phyloP scores from a whole-genome alignment of 1,140 invertebrate species.

The Aphidius gifuensis region DNA sequence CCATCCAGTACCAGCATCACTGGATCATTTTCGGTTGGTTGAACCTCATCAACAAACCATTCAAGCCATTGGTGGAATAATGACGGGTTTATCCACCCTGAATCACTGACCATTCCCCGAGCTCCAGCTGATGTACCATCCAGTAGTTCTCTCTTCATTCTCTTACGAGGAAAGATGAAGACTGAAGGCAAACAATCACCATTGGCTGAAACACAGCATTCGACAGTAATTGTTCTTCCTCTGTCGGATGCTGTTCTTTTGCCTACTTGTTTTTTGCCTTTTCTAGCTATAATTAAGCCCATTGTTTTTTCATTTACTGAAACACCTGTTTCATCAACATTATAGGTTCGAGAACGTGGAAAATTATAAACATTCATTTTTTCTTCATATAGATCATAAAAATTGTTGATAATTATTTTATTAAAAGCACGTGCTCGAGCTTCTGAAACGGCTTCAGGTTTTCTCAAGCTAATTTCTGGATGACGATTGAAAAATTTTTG shows the following conservation, averaged over 20 bases:
- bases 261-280: slow-evolving; percentile 37
- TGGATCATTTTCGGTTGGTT: slow-evolving; percentile 31
- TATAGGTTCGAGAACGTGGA: slow-evolving; percentile 3
- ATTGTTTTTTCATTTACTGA: not conserved
- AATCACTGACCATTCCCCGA: slow-evolving; percentile 18
- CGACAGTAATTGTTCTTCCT: slow-evolving; percentile 32
- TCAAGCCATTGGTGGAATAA: slow-evolving; percentile 33
- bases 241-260: slow-evolving; percentile 33
- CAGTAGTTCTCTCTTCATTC: slow-evolving; percentile 25
- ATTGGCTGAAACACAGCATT: slow-evolving; percentile 29
- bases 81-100: slow-evolving; percentile 33
- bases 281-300: slow-evolving; percentile 36
- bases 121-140: slow-evolving; percentile 30
- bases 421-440: slow-evolving; percentile 20
- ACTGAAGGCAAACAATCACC: slow-evolving; percentile 33
- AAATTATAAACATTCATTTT: slow-evolving; percentile 3
- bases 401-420: slow-evolving; percentile 19
- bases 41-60: slow-evolving; percentile 34
- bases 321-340: slow-evolving; percentile 5
- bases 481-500: slow-evolving; percentile 28
- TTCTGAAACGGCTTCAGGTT: slow-evolving; percentile 13
- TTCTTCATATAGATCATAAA: slow-evolving; percentile 13
- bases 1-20: slow-evolving; percentile 42
- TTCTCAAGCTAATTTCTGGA: slow-evolving; percentile 5
- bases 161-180: slow-evolving; percentile 33